Evolutionary conservation across 2,888 invertebrate species (phyloP).

Genomic region (Bugula neritina): DNA sequence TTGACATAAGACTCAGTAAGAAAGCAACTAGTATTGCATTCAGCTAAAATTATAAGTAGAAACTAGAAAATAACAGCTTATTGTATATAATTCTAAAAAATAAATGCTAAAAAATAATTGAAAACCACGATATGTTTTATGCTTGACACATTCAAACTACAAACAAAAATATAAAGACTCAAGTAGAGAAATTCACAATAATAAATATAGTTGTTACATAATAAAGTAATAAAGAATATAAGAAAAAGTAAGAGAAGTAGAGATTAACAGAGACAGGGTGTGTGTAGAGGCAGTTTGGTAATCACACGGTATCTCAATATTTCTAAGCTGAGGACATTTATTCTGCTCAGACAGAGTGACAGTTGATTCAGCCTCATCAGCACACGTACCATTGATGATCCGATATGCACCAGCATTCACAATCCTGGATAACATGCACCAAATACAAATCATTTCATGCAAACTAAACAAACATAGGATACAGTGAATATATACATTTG

Average conservation of each 20-base stretch:
- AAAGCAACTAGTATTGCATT: no score
- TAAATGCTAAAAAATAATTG: no score
- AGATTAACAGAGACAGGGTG: not conserved
- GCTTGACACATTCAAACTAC: no score
- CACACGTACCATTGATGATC: constrained; percentile 55
- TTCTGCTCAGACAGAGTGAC: constrained; percentile 44
- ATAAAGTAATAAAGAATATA: not conserved
- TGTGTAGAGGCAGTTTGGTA: constrained; percentile 28
- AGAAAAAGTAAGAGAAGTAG: not conserved
- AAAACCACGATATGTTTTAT: no score
- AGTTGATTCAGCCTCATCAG: constrained; percentile 45
- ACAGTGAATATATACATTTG: no score
- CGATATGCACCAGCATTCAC: constrained; percentile 54
- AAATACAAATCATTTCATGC: constrained; percentile 21
- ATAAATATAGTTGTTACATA: not conserved
- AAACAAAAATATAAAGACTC: no score
- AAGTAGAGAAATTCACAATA: no score
- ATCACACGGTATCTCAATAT: constrained; percentile 38
- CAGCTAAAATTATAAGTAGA: no score
- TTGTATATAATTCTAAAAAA: no score
- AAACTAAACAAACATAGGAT: no score
- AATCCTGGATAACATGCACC: constrained; percentile 51
- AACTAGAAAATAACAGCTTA: no score
- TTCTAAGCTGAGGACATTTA: constrained; percentile 47
- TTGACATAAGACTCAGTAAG: no score